Evolutionary conservation across 2,113 vertebrate species (phyloP), one percentile per base, ranked within the genome.

Genomic region (Synchiropus splendidus): DNA sequence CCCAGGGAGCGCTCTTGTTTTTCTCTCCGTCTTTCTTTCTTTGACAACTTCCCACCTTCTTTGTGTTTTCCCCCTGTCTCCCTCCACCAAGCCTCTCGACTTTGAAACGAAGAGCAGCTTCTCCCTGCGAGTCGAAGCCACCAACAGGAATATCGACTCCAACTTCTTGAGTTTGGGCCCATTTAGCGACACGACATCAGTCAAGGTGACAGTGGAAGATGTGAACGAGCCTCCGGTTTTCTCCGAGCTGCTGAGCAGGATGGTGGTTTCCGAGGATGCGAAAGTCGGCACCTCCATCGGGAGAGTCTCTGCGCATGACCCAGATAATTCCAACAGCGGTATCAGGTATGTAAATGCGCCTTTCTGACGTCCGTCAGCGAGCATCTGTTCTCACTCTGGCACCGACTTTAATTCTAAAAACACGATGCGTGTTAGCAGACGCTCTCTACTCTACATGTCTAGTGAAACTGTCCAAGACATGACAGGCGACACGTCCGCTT

Each of bases 21-120:
- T n/a, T n/a, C n/a, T n/a, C n/a, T n/a, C 4, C 21, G 4, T 27
- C 21, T 5, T 4, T 5, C 21, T 4, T 27, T 27, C 21, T 27
- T 27, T 27, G 21, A 27, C 21, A 27, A 8, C 21, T 8, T 27
- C 8, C 8, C 21, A 5, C 8, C 21, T 27, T 27, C 21, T 27
- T 27, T 8, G n/a, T n/a, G n/a, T n/a, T n/a, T n/a, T n/a, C n/a
- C n/a, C n/a, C n/a, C n/a, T n/a, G n/a, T n/a, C n/a, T n/a, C n/a
- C n/a, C n/a, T n/a, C n/a, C n/a, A n/a, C n/a, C n/a, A n/a, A 98
- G 94, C 89, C 90, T 42, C 72, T 98, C 18, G 92, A 98, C 79
- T 98, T 90, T 43, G 94, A 98, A 82, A 86, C 87, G 16, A 97
- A 90, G 61, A 88, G 83, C 48, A 90, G 85, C 72, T 97, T 92